Conservation (phyloP, 2,797 vertebrate species). For the Acrocephalus scirpaceus region DNA sequence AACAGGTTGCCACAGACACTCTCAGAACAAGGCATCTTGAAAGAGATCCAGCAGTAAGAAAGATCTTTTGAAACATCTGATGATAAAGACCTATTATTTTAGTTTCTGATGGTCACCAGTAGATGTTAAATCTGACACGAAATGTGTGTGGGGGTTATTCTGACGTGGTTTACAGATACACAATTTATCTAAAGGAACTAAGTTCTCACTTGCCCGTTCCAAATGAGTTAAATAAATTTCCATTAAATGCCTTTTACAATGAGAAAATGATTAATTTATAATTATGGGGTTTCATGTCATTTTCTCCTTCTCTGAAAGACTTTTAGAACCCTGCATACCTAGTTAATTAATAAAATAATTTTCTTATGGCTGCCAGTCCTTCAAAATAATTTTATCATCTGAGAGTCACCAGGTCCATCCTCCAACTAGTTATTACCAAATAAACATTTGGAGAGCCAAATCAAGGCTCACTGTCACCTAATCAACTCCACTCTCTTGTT, state of each 20-base stretch:
- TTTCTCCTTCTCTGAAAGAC: background rate
- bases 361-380: background rate
- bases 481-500: background rate
- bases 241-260: background rate
- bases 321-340: background rate
- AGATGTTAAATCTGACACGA: background rate
- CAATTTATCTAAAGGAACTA: background rate
- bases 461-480: background rate
- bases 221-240: background rate
- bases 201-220: background rate
- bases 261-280: background rate
- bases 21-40: constrained; percentile 20
- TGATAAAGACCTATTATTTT: constrained; percentile 4
- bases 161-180: background rate
- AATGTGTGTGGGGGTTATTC: background rate
- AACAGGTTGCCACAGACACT: background rate
- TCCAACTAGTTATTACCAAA: constrained; percentile 5
- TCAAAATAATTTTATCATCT: constrained; percentile 1
- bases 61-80: background rate
- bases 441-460: constrained; percentile 7
- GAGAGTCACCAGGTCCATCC: background rate
- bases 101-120: background rate
- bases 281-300: background rate
- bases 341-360: background rate
- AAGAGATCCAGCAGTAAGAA: constrained; percentile 14